Evolutionary conservation across 2,888 invertebrate species (phyloP).

Genomic region (Hypercompe scribonia): DNA sequence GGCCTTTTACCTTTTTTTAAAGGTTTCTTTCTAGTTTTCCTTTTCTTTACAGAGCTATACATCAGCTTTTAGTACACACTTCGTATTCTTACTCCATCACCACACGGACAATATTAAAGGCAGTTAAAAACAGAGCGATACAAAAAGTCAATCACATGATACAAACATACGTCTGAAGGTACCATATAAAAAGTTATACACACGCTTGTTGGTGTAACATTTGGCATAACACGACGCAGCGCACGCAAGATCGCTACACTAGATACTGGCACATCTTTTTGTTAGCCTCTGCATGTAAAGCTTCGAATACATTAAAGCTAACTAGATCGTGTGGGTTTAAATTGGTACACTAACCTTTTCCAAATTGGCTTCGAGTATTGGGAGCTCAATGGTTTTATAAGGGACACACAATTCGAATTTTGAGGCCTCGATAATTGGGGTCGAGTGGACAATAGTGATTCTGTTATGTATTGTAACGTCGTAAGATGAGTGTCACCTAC

Average conservation of each 20-base stretch:
- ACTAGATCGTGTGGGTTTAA: slow-evolving; percentile 9
- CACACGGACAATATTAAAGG: background rate
- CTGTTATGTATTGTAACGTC: background rate
- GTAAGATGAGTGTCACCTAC: background rate
- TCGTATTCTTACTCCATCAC: too few relatives aligned
- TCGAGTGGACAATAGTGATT: background rate
- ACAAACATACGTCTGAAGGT: background rate
- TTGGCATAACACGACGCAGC: slow-evolving; percentile 40
- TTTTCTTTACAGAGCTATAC: too few relatives aligned
- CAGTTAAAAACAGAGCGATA: background rate
- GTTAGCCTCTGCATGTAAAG: slow-evolving; percentile 21
- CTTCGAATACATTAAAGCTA: slow-evolving; percentile 19
- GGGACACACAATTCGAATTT: background rate
- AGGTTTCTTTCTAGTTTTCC: too few relatives aligned
- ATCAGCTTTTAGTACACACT: too few relatives aligned
- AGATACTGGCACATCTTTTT: slow-evolving; percentile 50
- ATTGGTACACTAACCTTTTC: slow-evolving; percentile 19
- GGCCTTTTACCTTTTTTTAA: too few relatives aligned
- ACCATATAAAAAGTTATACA: slow-evolving; percentile 6
- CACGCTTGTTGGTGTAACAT: slow-evolving; percentile 20
- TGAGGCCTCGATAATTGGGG: background rate
- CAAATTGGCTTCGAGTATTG: background rate
- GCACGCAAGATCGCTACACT: slow-evolving; percentile 49
- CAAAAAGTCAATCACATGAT: background rate
- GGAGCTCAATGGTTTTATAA: background rate